Evolutionary conservation across 2,888 invertebrate species (phyloP).

Genomic region (Phorcus lineatus): DNA sequence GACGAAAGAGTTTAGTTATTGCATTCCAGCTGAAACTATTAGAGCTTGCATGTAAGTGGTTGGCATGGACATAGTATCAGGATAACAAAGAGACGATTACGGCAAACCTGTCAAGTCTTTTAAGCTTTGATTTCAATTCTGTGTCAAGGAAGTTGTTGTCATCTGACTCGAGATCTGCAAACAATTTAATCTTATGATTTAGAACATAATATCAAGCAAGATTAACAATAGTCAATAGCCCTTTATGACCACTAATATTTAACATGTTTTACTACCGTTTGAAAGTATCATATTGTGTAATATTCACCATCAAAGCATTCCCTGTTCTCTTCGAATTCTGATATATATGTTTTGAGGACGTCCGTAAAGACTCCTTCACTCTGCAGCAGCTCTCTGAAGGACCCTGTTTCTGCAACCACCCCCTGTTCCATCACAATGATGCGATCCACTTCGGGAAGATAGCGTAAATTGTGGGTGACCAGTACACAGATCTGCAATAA

Average conservation of each 20-base stretch:
- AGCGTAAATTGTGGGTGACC: slow-evolving; percentile 95
- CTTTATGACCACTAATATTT: too few species aligned
- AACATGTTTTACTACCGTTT: too few species aligned
- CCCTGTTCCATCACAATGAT: slow-evolving; percentile 92
- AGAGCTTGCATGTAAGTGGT: too few species aligned
- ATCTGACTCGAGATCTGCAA: background rate
- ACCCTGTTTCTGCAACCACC: slow-evolving; percentile 77
- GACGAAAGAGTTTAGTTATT: too few species aligned
- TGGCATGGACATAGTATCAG: too few species aligned
- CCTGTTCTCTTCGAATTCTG: background rate
- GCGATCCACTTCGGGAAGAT: slow-evolving; percentile 89
- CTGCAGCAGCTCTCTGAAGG: background rate
- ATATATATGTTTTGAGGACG: background rate
- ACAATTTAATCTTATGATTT: too few species aligned
- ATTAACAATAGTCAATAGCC: too few species aligned
- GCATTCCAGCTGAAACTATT: too few species aligned
- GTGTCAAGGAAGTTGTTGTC: background rate
- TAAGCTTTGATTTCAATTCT: background rate
- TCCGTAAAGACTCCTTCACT: background rate
- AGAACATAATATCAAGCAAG: too few species aligned
- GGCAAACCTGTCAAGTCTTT: background rate
- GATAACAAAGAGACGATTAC: too few species aligned
- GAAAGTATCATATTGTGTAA: too few species aligned
- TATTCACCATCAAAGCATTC: too few species aligned
- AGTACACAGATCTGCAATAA: slow-evolving; percentile 80